phyloP scores from a whole-genome alignment of 2,888 invertebrate genomes.

The Autographa pulchrina region DNA sequence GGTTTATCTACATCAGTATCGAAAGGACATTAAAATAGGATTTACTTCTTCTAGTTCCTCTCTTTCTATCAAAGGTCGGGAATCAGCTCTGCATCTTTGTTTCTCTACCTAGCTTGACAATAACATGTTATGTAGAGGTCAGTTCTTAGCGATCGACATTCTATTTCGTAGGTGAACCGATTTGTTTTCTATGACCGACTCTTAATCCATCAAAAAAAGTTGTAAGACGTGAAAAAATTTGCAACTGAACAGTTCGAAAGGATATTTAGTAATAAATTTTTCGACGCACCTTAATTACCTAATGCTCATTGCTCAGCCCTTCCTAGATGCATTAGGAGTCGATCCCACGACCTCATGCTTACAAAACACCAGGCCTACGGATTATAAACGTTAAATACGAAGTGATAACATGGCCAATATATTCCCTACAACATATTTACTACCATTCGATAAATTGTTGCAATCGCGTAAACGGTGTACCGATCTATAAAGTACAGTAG shows the following conservation, averaged over 20 bases:
- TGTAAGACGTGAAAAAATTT: too few species aligned
- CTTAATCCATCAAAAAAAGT: too few species aligned
- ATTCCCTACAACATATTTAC: constrained; percentile 25
- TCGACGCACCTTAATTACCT: background rate
- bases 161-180: too few species aligned
- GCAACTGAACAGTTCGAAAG: background rate
- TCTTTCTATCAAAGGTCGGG: too few species aligned
- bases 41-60: too few species aligned
- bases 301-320: background rate
- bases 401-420: constrained; percentile 13
- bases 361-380: background rate
- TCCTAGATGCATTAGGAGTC: background rate
- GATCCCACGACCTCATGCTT: constrained; percentile 14
- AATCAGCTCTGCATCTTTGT: too few species aligned
- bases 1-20: too few species aligned
- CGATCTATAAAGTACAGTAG: constrained; percentile 32
- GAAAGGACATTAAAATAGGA: too few species aligned
- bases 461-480: constrained; percentile 36
- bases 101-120: too few species aligned
- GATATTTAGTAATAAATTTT: background rate
- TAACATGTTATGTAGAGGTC: too few species aligned
- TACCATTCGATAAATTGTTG: constrained; percentile 40
- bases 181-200: too few species aligned
- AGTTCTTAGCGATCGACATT: too few species aligned
- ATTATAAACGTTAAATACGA: constrained; percentile 21